These are phyloP conservation scores for Ovibos moschatus DNA, from an alignment of 2,113 vertebrate genomes.

Conservation along the genomic window DNA sequence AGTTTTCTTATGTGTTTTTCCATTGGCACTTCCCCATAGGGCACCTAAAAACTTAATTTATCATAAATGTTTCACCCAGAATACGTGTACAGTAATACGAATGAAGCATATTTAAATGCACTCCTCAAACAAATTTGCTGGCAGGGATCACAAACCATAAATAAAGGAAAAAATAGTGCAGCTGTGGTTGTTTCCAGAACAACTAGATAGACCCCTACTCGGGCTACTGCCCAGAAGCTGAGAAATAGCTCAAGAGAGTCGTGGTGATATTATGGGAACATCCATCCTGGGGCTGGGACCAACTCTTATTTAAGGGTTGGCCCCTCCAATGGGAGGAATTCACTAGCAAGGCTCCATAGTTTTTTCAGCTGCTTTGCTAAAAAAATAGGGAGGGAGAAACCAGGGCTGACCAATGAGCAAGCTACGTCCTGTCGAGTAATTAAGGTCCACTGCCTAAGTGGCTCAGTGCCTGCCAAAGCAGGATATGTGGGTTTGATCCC, in stretches of 20 bases:
- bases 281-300: not conserved
- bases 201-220: not conserved
- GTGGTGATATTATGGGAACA: not conserved
- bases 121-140: constrained; percentile 49
- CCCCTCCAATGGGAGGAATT: not conserved
- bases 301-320: not conserved
- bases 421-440: not conserved
- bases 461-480: not conserved
- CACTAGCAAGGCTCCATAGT: not conserved
- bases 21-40: constrained; percentile 56
- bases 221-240: not conserved
- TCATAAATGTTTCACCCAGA: constrained; percentile 58
- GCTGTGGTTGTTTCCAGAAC: constrained; percentile 6
- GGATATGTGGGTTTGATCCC: not conserved
- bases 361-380: not conserved
- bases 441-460: not conserved
- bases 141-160: constrained; percentile 60
- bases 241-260: not conserved
- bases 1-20: constrained; percentile 63
- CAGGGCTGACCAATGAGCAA: not conserved
- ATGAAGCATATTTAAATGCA: constrained; percentile 61
- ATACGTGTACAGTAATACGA: constrained; percentile 50
- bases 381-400: not conserved
- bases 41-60: constrained; percentile 69
- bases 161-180: constrained; percentile 49